Percentiles rank a stretch among this genome's conserved stretches.
phyloP scores from a whole-genome alignment of 1,140 invertebrate genomes.

The Linepithema humile region DNA sequence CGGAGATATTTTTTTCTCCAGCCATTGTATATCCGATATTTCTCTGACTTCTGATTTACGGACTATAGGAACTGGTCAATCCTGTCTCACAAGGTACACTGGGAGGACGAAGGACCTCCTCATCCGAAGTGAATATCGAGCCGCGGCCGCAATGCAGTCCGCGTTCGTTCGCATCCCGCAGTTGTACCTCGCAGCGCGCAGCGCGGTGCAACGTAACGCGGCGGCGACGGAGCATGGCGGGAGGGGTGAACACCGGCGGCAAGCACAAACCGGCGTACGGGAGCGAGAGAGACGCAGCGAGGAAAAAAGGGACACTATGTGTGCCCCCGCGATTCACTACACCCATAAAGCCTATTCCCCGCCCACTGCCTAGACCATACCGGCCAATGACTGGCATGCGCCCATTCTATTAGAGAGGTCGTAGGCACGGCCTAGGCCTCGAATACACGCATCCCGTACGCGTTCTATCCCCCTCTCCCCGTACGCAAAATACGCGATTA shows the following conservation, averaged over 20 bases:
- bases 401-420: slow-evolving; percentile 72
- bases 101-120: slow-evolving; percentile 63
- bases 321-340: slow-evolving; percentile 74
- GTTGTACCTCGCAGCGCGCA: slow-evolving; percentile 27
- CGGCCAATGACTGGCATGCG: slow-evolving; percentile 81
- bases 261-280: not conserved
- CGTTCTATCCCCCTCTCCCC: slow-evolving; percentile 10
- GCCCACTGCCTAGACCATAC: slow-evolving; percentile 79
- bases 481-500: slow-evolving; percentile 13
- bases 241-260: not conserved
- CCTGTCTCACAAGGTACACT: slow-evolving; percentile 60
- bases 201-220: slow-evolving; percentile 42
- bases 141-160: slow-evolving; percentile 26
- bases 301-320: slow-evolving; percentile 74
- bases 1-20: slow-evolving; percentile 18
- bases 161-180: slow-evolving; percentile 15
- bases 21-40: slow-evolving; percentile 62
- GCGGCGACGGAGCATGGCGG: not conserved
- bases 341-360: slow-evolving; percentile 80
- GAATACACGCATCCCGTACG: slow-evolving; percentile 15
- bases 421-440: slow-evolving; percentile 75
- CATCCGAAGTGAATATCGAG: slow-evolving; percentile 30
- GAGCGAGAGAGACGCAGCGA: slow-evolving; percentile 3
- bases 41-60: slow-evolving; percentile 41
- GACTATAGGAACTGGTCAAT: slow-evolving; percentile 68